These are phyloP conservation scores for Micronycteris hirsuta DNA, from an alignment of 2,113 vertebrate genomes.

Conservation along the genomic window DNA sequence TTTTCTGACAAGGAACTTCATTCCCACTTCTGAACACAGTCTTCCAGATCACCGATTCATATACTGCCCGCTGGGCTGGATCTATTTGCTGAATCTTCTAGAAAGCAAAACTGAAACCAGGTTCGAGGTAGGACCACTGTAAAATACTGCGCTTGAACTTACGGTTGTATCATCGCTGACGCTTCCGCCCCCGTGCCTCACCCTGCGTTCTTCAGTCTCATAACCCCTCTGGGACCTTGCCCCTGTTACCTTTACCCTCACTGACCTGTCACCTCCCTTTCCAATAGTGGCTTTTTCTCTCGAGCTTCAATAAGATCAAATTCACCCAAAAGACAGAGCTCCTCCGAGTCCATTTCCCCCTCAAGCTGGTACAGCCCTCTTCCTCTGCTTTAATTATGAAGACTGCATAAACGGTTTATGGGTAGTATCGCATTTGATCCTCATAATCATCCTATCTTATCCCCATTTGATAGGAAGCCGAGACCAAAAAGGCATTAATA, in stretches of 20 bases:
- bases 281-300: not conserved
- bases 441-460: not conserved
- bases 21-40: not conserved
- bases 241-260: not conserved
- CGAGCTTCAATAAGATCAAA: not conserved
- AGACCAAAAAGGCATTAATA: not conserved
- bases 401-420: not conserved
- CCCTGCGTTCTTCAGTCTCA: not conserved
- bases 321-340: not conserved
- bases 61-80: not conserved
- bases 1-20: conserved; percentile 3
- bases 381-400: not conserved
- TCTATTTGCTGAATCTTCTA: not conserved
- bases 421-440: not conserved
- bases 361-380: not conserved
- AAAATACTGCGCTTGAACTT: not conserved
- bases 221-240: not conserved
- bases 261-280: not conserved
- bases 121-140: not conserved
- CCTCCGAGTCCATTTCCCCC: not conserved
- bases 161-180: not conserved
- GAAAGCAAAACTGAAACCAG: not conserved
- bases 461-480: not conserved
- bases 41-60: not conserved
- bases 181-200: not conserved